Percentiles rank a stretch among this genome's conserved stretches.
Evolutionary conservation across 2,113 vertebrate genomes (phyloP).

Genomic region (Cheirogaleus medius): DNA sequence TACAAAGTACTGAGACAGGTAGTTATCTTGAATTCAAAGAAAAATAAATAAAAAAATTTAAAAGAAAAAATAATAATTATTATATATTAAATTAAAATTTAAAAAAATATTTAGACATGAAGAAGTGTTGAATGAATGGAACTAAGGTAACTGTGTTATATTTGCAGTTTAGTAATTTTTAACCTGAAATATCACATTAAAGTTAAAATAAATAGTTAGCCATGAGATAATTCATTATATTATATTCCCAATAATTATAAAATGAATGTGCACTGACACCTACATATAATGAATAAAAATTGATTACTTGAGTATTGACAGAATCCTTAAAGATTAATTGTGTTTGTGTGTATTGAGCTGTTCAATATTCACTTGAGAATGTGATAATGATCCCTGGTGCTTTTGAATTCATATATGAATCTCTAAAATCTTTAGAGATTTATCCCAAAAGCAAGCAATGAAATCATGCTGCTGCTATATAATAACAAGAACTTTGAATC

Average conservation of each 20-base stretch:
- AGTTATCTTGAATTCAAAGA: no score
- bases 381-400: not conserved
- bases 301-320: not conserved
- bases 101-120: not conserved
- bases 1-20: no score
- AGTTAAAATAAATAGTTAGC: not conserved
- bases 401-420: constrained; percentile 38
- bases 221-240: not conserved
- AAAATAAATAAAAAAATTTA: no score
- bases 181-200: not conserved
- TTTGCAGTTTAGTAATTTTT: not conserved
- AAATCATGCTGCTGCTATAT: not conserved
- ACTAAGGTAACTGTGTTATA: not conserved
- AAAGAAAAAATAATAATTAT: no score
- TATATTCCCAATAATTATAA: not conserved
- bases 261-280: not conserved
- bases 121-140: not conserved
- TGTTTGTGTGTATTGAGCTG: not conserved
- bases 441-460: not conserved
- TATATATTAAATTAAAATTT: no score
- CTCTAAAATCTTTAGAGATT: not conserved
- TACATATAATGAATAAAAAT: not conserved
- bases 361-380: not conserved
- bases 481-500: not conserved
- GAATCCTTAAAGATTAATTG: not conserved